Base-by-base conservation (phyloP, 2,888 invertebrate genomes). In the Euspilapteryx auroguttella region DNA sequence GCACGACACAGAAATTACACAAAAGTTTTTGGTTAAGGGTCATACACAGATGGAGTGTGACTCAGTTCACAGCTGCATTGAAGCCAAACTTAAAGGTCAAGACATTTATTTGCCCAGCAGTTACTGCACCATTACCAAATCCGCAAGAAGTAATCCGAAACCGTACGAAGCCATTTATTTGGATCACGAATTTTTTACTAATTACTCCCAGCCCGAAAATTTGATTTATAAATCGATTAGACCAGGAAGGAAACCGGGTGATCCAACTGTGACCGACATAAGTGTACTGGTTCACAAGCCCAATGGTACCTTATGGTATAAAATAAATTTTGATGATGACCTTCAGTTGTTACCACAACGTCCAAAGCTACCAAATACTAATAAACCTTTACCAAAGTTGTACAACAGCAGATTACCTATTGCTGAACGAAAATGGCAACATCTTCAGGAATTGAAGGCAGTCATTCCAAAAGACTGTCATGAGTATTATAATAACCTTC, bases 391-490 rank as follows among this genome's bases (percentile, higher is more conserved):
- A 13, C 33, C 33, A 14, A 7, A 6, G 8, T 27, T 33, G 23
- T 35, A 25, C 28, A 25, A 25, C 13, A 31, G 29, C 12, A 32
- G 32, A 32, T 7, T 30, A 17, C 31, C 35, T 21, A 33, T 33
- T 26, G 26, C 24, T 14, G 27, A 33, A 22, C 28, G 26, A 9
- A 30, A 33, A 20, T 33, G 33, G 31, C 15, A 27, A 21, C 35
- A 36, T 24, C 30, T 37, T 28, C 33, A 37, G 29, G 31, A 35
- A 34, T 25, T 37, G 27, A 37, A 35, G 25, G 33, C 12, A 26
- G 33, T 37, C 10, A 34, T 37, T 25, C 34, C 36, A 28, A 14
- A 12, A 17, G 35, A 35, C 30, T 34, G 37, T 28, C 37, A 37
- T 25, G 13, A 13, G 14, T 37, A 33, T 30, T 37, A 37, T 25